Conservation (phyloP, 2,797 vertebrate genomes). For the Loris lydekkerianus region DNA sequence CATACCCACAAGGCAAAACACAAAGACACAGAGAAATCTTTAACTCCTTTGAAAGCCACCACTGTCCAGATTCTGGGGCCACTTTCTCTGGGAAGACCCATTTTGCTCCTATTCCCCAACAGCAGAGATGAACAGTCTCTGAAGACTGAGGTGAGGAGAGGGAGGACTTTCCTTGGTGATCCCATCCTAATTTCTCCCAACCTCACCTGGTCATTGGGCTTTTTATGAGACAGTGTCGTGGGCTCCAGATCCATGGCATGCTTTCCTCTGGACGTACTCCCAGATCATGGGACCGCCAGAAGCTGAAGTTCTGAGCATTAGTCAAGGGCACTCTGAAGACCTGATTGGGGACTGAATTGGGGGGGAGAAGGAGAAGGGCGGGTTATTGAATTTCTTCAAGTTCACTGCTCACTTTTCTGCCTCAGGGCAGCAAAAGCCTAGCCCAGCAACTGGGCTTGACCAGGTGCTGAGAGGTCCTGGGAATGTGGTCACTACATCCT, state of each 20-base stretch:
- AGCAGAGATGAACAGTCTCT: background rate
- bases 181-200: background rate
- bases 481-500: constrained; percentile 46
- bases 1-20: background rate
- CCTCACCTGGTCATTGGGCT: constrained; percentile 92
- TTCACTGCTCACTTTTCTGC: background rate
- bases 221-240: constrained; percentile 86
- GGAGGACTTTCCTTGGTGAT: background rate
- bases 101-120: background rate
- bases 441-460: constrained; percentile 1
- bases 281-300: constrained; percentile 85
- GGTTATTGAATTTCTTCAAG: constrained; percentile 21
- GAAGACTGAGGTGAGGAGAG: background rate
- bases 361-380: background rate
- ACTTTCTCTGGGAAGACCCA: background rate
- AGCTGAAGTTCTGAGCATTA: constrained; percentile 91
- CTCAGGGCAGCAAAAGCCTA: background rate
- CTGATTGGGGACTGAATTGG: constrained; percentile 90
- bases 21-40: background rate
- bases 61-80: background rate
- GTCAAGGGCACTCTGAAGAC: constrained; percentile 90
- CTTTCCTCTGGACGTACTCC: constrained; percentile 62
- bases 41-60: background rate
- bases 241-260: constrained; percentile 87
- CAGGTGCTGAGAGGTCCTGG: constrained; percentile 40